Base-by-base conservation (phyloP, 1,140 invertebrate genomes). In the Formica exsecta region DNA sequence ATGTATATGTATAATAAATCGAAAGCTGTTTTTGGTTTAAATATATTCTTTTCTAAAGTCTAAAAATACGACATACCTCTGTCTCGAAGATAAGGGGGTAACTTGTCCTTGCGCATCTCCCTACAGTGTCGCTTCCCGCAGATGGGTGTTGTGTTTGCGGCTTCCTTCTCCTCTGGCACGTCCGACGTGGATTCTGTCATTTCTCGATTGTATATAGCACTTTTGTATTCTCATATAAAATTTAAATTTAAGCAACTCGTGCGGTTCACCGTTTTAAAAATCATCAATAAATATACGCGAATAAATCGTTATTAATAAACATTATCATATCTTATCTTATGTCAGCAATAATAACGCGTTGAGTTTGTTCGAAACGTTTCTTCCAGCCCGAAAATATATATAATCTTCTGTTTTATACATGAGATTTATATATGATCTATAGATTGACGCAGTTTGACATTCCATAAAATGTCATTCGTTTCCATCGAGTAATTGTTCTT, bases 11-110 rank as follows among this genome's bases (percentile, higher is more conserved):
- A 59, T 16, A 6, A 76, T 7, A n/a, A 71, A 32, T 79, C 16
- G 4, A 25, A 59, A 41, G 48, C 25, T 44, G 22, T 59, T 9
- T 48, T 44, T 36, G 19, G 3, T 64, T 16, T 79, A 80, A 0
- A 70, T 25, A 66, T 25, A 73, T 19, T 19, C 8, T 61, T 59
- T 29, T 6, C 16, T 71, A 16, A 13, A 19, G 5, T 29, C 16
- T 61, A 70, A 3, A 74, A 6, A 73, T 44, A 32, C 44, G 16
- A 51, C n/a, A n/a, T 93, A 93, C 93, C 93, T 93, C 85, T 91
- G 38, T 93, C 92, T 8, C 93, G 90, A 73, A 92, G 90, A 85
- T 93, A 93, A 38, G 86, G 89, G 0, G 93, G 92, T 74, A 74
- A 32, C 54, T 93, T 93, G 71, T 92, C 91, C 19, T 86, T 87